These are phyloP conservation scores for Cotesia typhae DNA, from an alignment of 1,140 invertebrate genomes.

Conservation along the genomic window DNA sequence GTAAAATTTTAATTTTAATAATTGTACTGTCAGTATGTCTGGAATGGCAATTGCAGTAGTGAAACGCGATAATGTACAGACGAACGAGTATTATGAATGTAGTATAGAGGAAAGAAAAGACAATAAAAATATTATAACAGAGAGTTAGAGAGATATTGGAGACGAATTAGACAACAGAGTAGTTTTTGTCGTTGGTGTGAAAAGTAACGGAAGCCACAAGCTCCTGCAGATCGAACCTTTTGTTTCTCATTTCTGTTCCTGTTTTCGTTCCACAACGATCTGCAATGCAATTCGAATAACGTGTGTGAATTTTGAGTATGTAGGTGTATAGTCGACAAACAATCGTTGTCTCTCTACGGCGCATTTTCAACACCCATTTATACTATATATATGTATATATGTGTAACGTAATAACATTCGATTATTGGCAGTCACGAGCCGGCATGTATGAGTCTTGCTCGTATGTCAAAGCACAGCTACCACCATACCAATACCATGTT, in stretches of 20 bases:
- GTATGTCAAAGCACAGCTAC: slow-evolving; percentile 21
- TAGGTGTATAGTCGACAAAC: neutral
- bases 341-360: neutral
- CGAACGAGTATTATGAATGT: no score
- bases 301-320: no score
- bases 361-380: slow-evolving; percentile 12
- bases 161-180: neutral
- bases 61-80: no score
- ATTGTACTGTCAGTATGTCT: neutral
- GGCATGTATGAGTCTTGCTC: slow-evolving; percentile 32
- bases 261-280: neutral
- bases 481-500: neutral
- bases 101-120: neutral
- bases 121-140: neutral
- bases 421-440: slow-evolving; percentile 59
- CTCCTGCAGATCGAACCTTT: slow-evolving; percentile 1
- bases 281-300: neutral
- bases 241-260: neutral
- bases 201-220: slow-evolving; percentile 25
- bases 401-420: slow-evolving; percentile 62
- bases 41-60: neutral
- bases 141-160: neutral
- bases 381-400: no score
- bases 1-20: no score
- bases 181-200: slow-evolving; percentile 3